Conservation (phyloP, 1,140 invertebrate species). For the Panagrolaimus sp. region DNA sequence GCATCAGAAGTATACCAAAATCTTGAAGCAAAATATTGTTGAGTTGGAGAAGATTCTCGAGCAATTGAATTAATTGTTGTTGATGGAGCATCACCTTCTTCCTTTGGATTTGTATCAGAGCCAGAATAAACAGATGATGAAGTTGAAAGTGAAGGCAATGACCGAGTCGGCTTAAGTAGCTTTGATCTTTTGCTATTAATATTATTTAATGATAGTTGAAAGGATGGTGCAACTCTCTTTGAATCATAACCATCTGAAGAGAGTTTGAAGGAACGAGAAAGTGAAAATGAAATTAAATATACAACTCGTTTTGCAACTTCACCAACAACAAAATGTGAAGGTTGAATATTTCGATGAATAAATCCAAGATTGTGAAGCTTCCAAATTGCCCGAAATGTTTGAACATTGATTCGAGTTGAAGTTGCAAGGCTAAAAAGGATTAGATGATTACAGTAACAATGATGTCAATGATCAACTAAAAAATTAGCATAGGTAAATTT, state of each 20-base stretch:
- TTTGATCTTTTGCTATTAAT: too few species aligned
- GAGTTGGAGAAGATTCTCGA: neutral
- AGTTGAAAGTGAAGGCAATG: neutral
- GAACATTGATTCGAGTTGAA: neutral
- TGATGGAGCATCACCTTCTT: neutral
- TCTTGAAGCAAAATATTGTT: constrained; percentile 10
- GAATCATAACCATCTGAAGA: neutral
- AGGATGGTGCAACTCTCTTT: too few species aligned
- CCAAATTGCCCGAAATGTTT: neutral
- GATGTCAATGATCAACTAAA: too few species aligned
- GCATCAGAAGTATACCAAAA: constrained; percentile 8
- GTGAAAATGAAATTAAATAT: constrained; percentile 16
- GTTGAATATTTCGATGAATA: constrained; percentile 9
- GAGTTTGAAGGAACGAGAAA: neutral
- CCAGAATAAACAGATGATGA: too few species aligned
- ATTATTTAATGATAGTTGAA: too few species aligned
- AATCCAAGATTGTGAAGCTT: neutral
- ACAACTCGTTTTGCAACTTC: neutral
- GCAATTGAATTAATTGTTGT: neutral
- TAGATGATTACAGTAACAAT: too few species aligned
- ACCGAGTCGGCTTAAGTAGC: too few species aligned
- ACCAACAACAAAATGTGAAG: constrained; percentile 9
- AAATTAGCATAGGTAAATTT: too few species aligned
- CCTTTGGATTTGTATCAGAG: neutral
- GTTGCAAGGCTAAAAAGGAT: neutral